Percentiles rank a stretch among this genome's conserved stretches.
phyloP scores from a whole-genome alignment of 2,888 invertebrate genomes.

The Torymus texanus region DNA sequence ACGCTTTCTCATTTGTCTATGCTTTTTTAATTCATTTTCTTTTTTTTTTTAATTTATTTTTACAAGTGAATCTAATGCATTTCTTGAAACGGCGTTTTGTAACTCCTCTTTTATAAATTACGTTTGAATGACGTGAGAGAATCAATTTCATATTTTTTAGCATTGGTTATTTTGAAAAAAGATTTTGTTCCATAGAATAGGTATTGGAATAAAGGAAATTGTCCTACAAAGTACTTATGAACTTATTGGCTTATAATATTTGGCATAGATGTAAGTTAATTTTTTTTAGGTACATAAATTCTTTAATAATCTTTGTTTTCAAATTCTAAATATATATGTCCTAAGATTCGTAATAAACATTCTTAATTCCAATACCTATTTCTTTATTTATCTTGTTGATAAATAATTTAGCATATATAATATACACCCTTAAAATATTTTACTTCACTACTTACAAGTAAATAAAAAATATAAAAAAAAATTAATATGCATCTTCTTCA shows the following conservation, averaged over 20 bases:
- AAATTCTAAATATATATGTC: no score
- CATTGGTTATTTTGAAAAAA: conserved; percentile 3
- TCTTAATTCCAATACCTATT: no score
- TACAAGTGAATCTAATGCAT: neutral
- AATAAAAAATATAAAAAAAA: no score
- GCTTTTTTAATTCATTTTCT: neutral
- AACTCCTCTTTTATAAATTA: conserved; percentile 37
- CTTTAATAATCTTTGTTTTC: no score
- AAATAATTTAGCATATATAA: no score
- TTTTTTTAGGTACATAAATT: no score
- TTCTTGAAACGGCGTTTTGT: conserved; percentile 35
- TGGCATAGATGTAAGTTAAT: neutral
- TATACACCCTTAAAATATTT: no score
- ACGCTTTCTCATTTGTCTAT: conserved; percentile 30
- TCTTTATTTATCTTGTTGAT: neutral
- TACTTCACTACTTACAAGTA: no score
- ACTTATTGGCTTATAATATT: neutral
- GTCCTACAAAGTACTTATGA: neutral
- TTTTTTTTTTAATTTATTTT: conserved; percentile 10
- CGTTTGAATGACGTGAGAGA: conserved; percentile 62
- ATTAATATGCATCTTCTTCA: no score
- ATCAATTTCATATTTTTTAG: conserved; percentile 69
- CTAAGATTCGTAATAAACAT: no score
- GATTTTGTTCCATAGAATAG: conserved; percentile 7
- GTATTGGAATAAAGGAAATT: neutral